Evolutionary conservation across 2,888 invertebrate genomes (phyloP), one percentile per base, ranked within the genome.

Genomic region (Taenaris catops): DNA sequence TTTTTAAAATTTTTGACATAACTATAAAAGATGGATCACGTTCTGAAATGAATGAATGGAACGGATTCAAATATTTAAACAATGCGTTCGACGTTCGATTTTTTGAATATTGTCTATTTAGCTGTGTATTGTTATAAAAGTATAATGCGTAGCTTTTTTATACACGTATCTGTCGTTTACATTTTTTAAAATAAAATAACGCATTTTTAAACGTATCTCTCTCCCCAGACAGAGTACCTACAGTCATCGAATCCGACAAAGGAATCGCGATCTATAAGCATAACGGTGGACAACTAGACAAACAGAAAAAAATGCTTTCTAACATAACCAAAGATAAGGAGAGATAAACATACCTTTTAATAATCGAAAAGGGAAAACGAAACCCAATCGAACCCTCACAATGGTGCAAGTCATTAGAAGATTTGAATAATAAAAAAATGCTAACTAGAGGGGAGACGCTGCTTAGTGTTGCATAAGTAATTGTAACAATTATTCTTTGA

Each of bases 401-500:
- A 76, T 63, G 48, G 66, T 44, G 38, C 37, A 52, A 63, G 72
- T 76, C 81, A 84, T 81, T 81, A 83, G 61, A 49, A 58, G 51
- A 79, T 83, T 83, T 79, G 73, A 83, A 83, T 83, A 73, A 75
- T 68, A 74, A 69, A 64, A 64, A 72, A 62, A 49, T 2, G n/a
- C 16, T 26, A 62, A 58, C 54, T 45, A 53, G 55, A 70, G 76
- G 81, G 79, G 76, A 63, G 67, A 66, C 56, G 49, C 48, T 51
- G 52, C 34, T 45, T 71, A 57, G 46, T 63, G 62, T 72, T 72
- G 83, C 83, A 80, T 83, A 74, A 73, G 75, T 81, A 83, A 81
- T 79, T 78, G 78, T 70, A 67, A 74, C 76, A 75, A 81, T 83
- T 78, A 79, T 80, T 76, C 71, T 79, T 70, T 76, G 74, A 81